These are phyloP conservation scores for Oreochromis tanganicae DNA, from an alignment of 2,113 vertebrate species.

Conservation along the genomic window DNA sequence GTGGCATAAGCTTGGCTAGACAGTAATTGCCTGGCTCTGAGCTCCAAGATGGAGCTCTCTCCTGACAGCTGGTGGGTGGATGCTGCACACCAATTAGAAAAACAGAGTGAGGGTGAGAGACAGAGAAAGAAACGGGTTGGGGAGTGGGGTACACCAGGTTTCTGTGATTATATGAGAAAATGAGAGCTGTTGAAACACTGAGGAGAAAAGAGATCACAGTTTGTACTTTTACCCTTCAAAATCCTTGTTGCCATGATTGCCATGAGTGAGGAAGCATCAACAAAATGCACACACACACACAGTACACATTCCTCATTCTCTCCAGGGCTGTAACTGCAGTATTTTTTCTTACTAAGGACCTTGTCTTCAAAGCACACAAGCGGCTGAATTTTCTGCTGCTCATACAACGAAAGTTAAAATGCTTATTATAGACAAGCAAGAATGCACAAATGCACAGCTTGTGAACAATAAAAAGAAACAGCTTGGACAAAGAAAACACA, in stretches of 20 bases:
- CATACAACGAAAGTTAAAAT: background rate
- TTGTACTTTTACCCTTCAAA: background rate
- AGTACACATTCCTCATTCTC: background rate
- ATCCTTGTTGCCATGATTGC: background rate
- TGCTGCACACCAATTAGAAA: constrained; percentile 55
- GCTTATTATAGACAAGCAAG: background rate
- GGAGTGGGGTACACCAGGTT: background rate
- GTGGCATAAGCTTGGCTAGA: constrained; percentile 19
- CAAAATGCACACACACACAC: background rate
- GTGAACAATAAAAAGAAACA: background rate
- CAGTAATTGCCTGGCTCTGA: constrained; percentile 58
- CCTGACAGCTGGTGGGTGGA: constrained; percentile 60
- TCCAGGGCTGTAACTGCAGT: background rate
- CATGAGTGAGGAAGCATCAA: background rate
- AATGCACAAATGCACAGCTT: background rate
- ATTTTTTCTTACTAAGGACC: background rate
- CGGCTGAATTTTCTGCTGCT: background rate
- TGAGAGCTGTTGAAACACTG: background rate
- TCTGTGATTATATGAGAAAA: constrained; percentile 12
- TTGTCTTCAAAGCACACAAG: background rate
- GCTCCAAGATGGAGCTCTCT: constrained; percentile 16
- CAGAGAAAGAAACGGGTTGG: background rate
- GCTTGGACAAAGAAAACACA: background rate
- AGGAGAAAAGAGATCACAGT: constrained; percentile 3
- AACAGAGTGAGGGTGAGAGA: background rate